Evolutionary conservation across 2,888 invertebrate genomes (phyloP), one percentile per base, ranked within the genome.

Genomic region (Cetonia aurata): DNA sequence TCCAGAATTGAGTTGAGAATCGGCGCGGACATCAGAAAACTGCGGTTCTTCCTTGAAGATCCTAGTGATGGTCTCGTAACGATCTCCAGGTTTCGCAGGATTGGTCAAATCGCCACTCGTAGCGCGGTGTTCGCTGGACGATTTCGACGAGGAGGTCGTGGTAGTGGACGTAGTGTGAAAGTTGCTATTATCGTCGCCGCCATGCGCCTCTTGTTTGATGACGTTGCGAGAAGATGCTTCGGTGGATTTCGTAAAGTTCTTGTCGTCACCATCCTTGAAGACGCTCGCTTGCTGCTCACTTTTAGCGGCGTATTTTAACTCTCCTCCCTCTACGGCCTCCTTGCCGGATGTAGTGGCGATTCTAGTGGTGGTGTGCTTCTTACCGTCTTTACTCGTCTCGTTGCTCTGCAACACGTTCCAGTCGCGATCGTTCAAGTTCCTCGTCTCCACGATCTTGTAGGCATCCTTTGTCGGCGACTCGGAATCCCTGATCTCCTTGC

Each of bases 401-500:
- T 89, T 88, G 69, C 89, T 88, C 6, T 89, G 88, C 75, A 89
- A 87, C 56, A 91, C 88, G 79, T 89, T 89, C 92, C 92, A 92
- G 60, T 91, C 91, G 71, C 82, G 79, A 72, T 82, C 80, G 53
- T 89, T 88, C 73, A 88, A 86, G 84, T 76, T 86, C 83, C 84
- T 66, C 6, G 72, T 57, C 10, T 57, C 48, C 13, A 69, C 66
- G 46, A 75, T 71, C 66, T 73, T 70, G 15, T 73, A 75, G 8
- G 72, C 82, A 59, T 91, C 91, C 83, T 89, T 88, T 69, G 91
- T 90, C 33, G 93, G 93, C 71, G 92, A 92, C 84, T 90, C 90
- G 17, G 93, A 92, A 82, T 93, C 93, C 71, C 93, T 88, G 73
- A 93, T 90, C 85, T 93, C 93, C 86, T 93, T 93, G 78, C 89